Base-by-base conservation (phyloP, 2,888 invertebrate genomes). In the Torymus tubicola region DNA sequence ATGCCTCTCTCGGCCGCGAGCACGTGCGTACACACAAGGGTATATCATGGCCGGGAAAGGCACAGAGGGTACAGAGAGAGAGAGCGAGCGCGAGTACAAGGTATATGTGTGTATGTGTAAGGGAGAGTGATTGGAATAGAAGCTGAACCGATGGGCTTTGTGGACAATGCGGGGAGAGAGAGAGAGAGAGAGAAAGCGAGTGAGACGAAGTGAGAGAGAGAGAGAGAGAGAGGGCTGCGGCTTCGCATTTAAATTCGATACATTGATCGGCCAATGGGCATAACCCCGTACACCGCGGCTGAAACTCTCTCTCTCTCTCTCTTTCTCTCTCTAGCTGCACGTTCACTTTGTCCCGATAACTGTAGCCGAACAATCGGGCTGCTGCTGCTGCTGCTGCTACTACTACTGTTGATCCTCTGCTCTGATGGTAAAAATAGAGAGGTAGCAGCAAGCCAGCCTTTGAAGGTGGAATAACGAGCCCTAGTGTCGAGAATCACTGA, bases 231-330 rank as follows among this genome's bases (percentile, higher is more conserved):
- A 58, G 64, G 64, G 53, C 67, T 70, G 75, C 18, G 78, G 71
- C 65, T 71, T 75, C 61, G 74, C 75, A 80, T 80, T 80, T 76
- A 76, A 80, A 80, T 80, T 76, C 71, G 80, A 80, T 68, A 76
- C 72, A 80, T 71, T 68, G 72, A 80, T 80, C 80, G 68, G 18
- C 42, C 70, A 75, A 80, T 64, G 58, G 74, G 14, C 58, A 61
- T 50, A 61, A 24, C 58, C 52, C n/a, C 12, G 13, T 42, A 42
- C 42, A 42, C 8, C 42, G 42, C 42, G 42, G 42, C 42, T 42
- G 42, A 42, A 42, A 42, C 42, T 42, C 42, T 42, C 42, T 8
- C 42, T 42, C 42, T 31, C 42, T 42, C 42, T 42, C 8, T 4
- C 42, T 42, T 8, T 42, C 8, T 42, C 10, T 5, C 42, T 21